Base-by-base conservation (phyloP, 1,140 invertebrate species). In the Cherax quadricarinatus region DNA sequence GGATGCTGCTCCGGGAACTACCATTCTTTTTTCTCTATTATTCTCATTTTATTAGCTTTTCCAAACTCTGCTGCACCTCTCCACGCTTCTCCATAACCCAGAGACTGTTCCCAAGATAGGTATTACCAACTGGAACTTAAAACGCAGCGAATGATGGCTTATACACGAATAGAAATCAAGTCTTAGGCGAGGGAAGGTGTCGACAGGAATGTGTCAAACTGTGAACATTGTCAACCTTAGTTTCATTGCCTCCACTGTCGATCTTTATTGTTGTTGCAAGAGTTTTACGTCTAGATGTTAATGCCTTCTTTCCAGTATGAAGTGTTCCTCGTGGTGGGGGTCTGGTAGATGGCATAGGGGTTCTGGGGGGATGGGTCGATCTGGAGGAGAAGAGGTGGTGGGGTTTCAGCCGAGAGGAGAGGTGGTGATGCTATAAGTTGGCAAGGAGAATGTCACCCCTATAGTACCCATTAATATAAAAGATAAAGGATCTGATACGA, bases 221-320 rank as follows among this genome's bases (percentile, higher is more conserved):
- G 21, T 49, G 30, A 48, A 70, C 62, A 14, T 75, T 86, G 85
- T 86, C 85, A 75, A 30, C 70, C 48, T 66, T 75, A 75, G 85
- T 86, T 86, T 86, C 85, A 86, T 86, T 66, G 85, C 21, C 85
- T 86, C 85, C 75, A 18, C 85, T 73, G 85, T 86, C 85, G 85
- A 86, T 86, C 85, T 86, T 86, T 86, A 86, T 86, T 51, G 85
- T 30, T 70, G 85, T 86, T 24, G 70, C 85, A 7, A 73, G 48
- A 41, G 4, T 86, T 86, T 86, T 86, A 86, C 75, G 70, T 66
- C 85, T 86, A 75, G 66, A 86, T 75, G 75, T 86, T 86, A 86
- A 30, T 75, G 70, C 85, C 85, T 24, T n/a, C 41, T 16, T 73
- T 86, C 66, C 70, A 51, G 66, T 51, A 86, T 73, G 66, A 75